Percentiles rank a stretch among this genome's conserved stretches.
Conservation (phyloP, 2,888 invertebrate species). For the Hemithea aestivaria region DNA sequence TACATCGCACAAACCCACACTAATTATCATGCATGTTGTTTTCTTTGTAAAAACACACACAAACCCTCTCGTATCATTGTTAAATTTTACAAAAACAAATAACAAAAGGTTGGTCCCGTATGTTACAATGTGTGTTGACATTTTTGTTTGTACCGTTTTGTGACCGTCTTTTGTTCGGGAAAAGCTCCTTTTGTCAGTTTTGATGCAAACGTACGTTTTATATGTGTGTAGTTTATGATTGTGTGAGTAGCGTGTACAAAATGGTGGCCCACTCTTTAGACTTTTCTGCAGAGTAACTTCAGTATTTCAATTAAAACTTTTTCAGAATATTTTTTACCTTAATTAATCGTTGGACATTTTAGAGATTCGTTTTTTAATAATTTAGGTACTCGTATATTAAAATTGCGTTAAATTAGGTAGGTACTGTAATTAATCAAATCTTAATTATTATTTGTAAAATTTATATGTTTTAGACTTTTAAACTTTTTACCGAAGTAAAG, state of each 20-base stretch:
- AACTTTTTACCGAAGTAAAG: not conserved
- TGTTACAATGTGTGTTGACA: slow-evolving; percentile 54
- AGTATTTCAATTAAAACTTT: too few relatives aligned
- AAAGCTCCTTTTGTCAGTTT: slow-evolving; percentile 50
- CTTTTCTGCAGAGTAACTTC: too few relatives aligned
- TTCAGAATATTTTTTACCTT: not conserved
- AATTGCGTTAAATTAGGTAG: too few relatives aligned
- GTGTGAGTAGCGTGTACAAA: not conserved
- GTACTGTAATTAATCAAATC: too few relatives aligned
- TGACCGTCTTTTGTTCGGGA: slow-evolving; percentile 57
- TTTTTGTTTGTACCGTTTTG: slow-evolving; percentile 61
- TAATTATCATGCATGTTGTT: slow-evolving; percentile 18
- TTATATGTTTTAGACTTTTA: not conserved
- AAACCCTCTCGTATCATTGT: slow-evolving; percentile 20
- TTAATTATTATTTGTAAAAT: too few relatives aligned
- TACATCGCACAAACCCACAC: slow-evolving; percentile 7
- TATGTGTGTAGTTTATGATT: slow-evolving; percentile 16
- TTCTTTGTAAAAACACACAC: slow-evolving; percentile 10
- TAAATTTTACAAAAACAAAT: slow-evolving; percentile 23
- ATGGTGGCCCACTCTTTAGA: too few relatives aligned
- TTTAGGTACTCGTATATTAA: too few relatives aligned
- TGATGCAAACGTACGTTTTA: slow-evolving; percentile 49
- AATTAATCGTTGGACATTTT: too few relatives aligned
- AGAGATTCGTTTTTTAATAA: too few relatives aligned
- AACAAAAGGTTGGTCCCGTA: slow-evolving; percentile 32